Percentiles rank a stretch among this genome's conserved stretches.
phyloP scores from a whole-genome alignment of 1,140 invertebrate species.

The Danaus plexippus region DNA sequence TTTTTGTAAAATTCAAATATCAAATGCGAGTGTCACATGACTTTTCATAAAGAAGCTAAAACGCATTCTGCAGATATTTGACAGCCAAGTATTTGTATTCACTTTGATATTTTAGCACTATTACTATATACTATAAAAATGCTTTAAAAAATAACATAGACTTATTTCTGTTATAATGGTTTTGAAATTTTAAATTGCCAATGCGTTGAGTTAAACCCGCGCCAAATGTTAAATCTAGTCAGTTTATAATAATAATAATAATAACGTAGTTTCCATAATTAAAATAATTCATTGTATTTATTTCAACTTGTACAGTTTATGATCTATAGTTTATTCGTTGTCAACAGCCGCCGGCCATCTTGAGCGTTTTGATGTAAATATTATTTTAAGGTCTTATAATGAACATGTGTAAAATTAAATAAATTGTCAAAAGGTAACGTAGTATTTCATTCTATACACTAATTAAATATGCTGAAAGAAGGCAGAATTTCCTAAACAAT shows the following conservation, averaged over 20 bases:
- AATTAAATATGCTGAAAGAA: no score
- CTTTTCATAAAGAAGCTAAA: no score
- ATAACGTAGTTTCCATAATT: conserved; percentile 29
- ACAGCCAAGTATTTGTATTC: no score
- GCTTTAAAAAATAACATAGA: no score
- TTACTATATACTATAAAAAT: no score
- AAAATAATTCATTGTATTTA: conserved; percentile 19
- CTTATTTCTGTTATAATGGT: no score
- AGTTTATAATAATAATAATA: conserved; percentile 27
- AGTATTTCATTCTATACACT: no score
- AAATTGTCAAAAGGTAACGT: conserved; percentile 51
- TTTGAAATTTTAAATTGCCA: conserved; percentile 7
- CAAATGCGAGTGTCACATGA: no score
- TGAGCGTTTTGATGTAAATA: conserved; percentile 67
- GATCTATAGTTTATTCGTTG: conserved; percentile 35
- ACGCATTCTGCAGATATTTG: no score
- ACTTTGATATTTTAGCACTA: no score
- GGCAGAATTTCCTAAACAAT: no score
- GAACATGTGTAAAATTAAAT: conserved; percentile 68
- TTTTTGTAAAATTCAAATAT: no score
- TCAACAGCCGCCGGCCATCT: conserved; percentile 35
- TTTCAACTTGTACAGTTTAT: conserved; percentile 44
- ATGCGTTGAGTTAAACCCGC: conserved; percentile 10
- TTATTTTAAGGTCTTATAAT: conserved; percentile 61
- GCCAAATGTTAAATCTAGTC: conserved; percentile 40